These are phyloP conservation scores for Xiphophorus maculatus DNA, from an alignment of 2,113 vertebrate genomes.

Conservation along the genomic window DNA sequence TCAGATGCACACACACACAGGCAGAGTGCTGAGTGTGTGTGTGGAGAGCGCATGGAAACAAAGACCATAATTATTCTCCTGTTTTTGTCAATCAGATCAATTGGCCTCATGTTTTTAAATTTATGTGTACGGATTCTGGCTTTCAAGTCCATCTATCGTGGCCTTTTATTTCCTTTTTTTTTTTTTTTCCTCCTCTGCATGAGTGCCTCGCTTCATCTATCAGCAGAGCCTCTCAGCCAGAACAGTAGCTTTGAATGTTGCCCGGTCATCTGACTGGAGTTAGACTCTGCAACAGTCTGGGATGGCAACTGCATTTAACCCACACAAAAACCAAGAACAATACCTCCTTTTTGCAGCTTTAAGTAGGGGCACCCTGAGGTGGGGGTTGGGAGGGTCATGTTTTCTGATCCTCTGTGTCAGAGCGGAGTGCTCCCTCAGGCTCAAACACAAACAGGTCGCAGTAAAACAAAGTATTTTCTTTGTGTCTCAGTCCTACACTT, in stretches of 20 bases:
- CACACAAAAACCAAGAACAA: conserved; percentile 57
- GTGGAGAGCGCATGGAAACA: background rate
- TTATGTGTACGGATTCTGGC: background rate
- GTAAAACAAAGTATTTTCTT: conserved; percentile 2
- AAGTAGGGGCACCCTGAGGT: conserved; percentile 37
- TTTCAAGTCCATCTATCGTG: background rate
- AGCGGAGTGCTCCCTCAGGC: conserved; percentile 30
- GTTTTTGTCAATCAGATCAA: background rate
- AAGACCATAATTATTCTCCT: background rate
- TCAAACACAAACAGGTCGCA: conserved; percentile 4
- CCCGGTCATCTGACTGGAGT: conserved; percentile 70
- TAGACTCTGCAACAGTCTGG: conserved; percentile 49
- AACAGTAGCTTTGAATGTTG: conserved; percentile 54
- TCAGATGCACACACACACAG: conserved; percentile 1
- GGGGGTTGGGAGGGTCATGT: conserved; percentile 22
- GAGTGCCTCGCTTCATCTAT: conserved; percentile 30
- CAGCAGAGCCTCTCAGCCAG: conserved; percentile 40
- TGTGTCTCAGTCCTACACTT: background rate
- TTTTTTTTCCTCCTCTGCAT: background rate
- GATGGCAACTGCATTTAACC: conserved; percentile 42
- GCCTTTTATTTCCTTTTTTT: background rate
- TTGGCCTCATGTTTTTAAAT: background rate
- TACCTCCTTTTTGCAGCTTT: conserved; percentile 58
- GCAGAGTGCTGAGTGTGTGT: background rate
- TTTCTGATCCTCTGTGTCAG: conserved; percentile 44